These are phyloP conservation scores for Lineus longissimus DNA, from an alignment of 1,140 invertebrate species.

Conservation along the genomic window DNA sequence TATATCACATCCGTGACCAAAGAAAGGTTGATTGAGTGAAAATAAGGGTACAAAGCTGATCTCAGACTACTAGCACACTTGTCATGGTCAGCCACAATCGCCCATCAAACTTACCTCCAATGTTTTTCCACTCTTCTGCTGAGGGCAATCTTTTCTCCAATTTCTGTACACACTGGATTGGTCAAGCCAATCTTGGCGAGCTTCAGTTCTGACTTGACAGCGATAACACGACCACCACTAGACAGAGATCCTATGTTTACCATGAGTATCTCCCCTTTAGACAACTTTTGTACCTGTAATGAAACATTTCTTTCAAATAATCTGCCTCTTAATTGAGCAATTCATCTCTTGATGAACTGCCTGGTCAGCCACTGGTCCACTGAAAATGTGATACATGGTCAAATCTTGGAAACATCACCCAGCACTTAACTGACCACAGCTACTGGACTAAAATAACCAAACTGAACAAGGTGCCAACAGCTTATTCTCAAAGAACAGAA, in stretches of 20 bases:
- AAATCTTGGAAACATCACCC: too few species aligned
- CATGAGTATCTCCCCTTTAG: constrained; percentile 82
- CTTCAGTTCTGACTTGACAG: constrained; percentile 88
- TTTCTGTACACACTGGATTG: constrained; percentile 97
- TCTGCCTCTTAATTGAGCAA: not conserved
- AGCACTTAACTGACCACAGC: not conserved
- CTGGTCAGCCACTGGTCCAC: too few species aligned
- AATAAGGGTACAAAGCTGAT: not conserved
- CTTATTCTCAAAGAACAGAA: too few species aligned
- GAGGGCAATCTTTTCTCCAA: constrained; percentile 97
- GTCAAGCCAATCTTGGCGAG: constrained; percentile 95
- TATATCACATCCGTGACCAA: not conserved
- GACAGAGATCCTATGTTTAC: constrained; percentile 99
- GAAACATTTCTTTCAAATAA: constrained; percentile 10
- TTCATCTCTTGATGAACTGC: not conserved
- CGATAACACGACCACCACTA: constrained; percentile 92
- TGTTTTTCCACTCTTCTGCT: constrained; percentile 97
- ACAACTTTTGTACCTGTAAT: constrained; percentile 75
- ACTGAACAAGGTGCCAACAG: too few species aligned
- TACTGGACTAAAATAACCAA: too few species aligned
- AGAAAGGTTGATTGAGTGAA: not conserved
- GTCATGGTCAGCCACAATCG: too few species aligned
- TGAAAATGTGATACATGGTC: too few species aligned
- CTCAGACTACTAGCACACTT: not conserved
- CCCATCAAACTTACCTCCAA: constrained; percentile 91